phyloP scores from a whole-genome alignment of 2,113 vertebrate species.

The Ardeotis arabs region DNA sequence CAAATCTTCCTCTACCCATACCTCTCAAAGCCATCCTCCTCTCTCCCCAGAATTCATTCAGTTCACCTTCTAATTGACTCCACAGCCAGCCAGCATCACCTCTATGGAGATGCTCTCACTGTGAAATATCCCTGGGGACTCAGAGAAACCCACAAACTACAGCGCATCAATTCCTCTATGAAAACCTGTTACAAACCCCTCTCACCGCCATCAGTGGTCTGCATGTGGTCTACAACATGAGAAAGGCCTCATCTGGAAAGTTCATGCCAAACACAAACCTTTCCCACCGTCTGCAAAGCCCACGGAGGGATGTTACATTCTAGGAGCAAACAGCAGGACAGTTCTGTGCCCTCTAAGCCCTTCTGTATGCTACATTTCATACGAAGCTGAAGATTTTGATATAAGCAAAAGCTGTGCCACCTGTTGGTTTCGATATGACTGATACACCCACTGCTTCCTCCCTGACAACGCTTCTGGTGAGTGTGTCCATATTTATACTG shows the following conservation, averaged over 20 bases:
- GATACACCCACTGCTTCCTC: background rate
- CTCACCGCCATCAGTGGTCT: background rate
- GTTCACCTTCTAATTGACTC: background rate
- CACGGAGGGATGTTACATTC: background rate
- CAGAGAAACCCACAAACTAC: background rate
- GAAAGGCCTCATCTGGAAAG: background rate
- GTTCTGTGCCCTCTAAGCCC: background rate
- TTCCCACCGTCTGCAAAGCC: background rate
- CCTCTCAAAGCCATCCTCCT: background rate
- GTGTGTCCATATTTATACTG: background rate
- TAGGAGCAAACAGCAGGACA: background rate
- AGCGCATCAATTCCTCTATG: background rate
- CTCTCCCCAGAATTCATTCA: background rate
- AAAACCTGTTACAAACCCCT: rapidly evolving
- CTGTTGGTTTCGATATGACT: constrained; percentile 27
- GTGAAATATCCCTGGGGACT: background rate
- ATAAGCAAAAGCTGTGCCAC: background rate
- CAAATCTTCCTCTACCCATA: background rate
- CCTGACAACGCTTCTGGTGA: background rate
- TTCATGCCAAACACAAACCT: background rate
- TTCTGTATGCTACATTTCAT: background rate
- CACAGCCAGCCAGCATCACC: background rate
- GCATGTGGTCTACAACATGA: background rate
- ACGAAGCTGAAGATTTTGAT: background rate
- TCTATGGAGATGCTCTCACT: background rate